Percentiles rank a stretch among this genome's conserved stretches.
These are phyloP conservation scores for Vidua chalybeata DNA, from an alignment of 2,113 vertebrate genomes.

Conservation along the genomic window DNA sequence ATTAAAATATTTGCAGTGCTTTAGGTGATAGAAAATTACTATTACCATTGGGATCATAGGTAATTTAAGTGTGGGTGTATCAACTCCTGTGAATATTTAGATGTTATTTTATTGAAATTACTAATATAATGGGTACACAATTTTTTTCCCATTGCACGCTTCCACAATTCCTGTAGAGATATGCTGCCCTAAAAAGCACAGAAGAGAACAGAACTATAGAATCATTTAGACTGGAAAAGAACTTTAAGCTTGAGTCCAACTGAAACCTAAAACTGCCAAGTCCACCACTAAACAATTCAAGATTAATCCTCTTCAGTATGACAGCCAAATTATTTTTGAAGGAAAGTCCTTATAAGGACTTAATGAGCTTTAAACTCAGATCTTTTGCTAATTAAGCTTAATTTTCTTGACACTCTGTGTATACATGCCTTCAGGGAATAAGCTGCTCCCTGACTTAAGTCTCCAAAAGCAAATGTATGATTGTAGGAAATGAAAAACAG, in stretches of 20 bases:
- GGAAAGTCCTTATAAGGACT: not conserved
- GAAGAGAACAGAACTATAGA: not conserved
- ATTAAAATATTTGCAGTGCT: not conserved
- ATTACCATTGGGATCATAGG: not conserved
- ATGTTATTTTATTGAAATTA: not conserved
- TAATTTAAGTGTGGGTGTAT: not conserved
- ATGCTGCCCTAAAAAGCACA: not conserved
- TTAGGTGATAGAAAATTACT: not conserved
- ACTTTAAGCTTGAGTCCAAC: not conserved
- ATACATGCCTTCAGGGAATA: not conserved
- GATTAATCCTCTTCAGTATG: not conserved
- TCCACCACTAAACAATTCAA: not conserved
- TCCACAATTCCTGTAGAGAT: not conserved
- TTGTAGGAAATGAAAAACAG: not conserved
- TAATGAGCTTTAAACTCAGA: not conserved
- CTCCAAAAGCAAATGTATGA: not conserved
- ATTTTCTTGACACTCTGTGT: not conserved
- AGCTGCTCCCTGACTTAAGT: not conserved
- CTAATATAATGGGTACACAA: not conserved
- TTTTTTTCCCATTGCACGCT: accelerated
- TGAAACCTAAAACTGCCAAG: not conserved
- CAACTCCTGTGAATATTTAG: not conserved
- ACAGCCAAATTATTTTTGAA: not conserved
- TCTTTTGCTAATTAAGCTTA: conserved; percentile 17
- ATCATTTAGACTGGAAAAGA: not conserved